Base-by-base conservation (phyloP, 2,113 vertebrate species). In the Xiphorhynchus elegans region DNA sequence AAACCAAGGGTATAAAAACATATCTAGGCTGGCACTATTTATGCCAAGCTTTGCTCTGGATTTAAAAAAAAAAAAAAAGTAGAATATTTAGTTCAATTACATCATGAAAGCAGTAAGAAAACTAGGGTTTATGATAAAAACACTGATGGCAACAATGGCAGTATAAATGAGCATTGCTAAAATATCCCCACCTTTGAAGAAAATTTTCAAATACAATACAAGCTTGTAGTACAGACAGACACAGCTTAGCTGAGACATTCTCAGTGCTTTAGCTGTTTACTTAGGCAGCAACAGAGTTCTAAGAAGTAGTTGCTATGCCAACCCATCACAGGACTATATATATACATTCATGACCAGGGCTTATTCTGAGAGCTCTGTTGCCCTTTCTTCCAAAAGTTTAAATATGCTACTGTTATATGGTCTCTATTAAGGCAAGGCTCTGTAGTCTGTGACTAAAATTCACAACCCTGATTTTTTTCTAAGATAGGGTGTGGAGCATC, bases 221-320 rank as follows among this genome's bases (percentile, higher is more conserved):
- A 37, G 62, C 78, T 95, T 81, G 68, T 97, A 78, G 76, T 75
- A 90, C 96, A 97, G 96, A 97, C 84, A 18, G 96, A 92, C 97
- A 87, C 19, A 6, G 91, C 89, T 96, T 95, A 97, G 97, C 94
- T 90, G 94, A 98, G 90, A 92, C 95, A 94, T 21, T 47, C 93
- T 97, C 63, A 0, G 63, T 94, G 93, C 94, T 98, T 97, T 76
- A 94, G 95, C 95, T 98, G 97, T 98, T 98, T 98, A 97, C 96
- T 97, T 97, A 98, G 96, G 94, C 94, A 98, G 92, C 94, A 97
- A 94, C 86, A 59, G 96, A 94, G 84, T 96, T 97, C 96, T 98
- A 97, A 97, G 96, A 95, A 97, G 95, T 86, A 96, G 98, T 98
- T 98, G 98, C 98, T 97, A 98, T 98, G 98, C 97, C 98, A 98